Evolutionary conservation across 1,140 invertebrate species (phyloP).

Genomic region (Uloborus diversus): DNA sequence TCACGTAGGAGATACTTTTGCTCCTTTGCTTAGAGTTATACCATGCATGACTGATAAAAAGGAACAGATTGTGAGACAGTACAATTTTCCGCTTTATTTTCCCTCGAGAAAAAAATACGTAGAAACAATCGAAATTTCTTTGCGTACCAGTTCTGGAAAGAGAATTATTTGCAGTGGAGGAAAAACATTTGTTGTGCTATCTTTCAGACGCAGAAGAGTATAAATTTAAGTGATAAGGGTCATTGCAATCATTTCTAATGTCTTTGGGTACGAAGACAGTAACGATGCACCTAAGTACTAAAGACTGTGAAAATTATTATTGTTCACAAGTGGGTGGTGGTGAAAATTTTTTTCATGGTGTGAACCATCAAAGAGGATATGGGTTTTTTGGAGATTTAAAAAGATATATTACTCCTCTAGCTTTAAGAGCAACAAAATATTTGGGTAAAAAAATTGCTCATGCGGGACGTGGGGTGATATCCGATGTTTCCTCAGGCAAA

Average conservation of each 20-base stretch:
- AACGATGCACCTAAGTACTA: not conserved
- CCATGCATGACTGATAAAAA: not conserved
- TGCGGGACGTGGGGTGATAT: not conserved
- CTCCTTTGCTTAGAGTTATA: not conserved
- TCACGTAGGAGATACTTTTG: not conserved
- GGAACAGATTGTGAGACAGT: not conserved
- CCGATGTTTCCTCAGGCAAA: not conserved
- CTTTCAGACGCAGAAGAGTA: not conserved
- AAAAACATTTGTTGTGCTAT: not conserved
- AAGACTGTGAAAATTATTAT: not conserved
- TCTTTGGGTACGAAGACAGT: no score
- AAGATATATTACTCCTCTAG: not conserved
- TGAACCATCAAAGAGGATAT: not conserved
- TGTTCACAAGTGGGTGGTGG: not conserved
- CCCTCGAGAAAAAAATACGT: not conserved
- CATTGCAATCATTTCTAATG: not conserved
- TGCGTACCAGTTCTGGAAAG: not conserved
- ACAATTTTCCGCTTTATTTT: not conserved
- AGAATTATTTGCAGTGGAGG: not conserved
- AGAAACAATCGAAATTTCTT: not conserved
- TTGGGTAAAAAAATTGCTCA: not conserved
- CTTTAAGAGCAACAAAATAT: not conserved
- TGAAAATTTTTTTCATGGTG: not conserved
- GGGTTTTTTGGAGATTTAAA: not conserved
- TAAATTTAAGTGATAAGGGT: not conserved